Conservation (phyloP, 2,113 vertebrate species). For the Campylomormyrus tamandua region DNA sequence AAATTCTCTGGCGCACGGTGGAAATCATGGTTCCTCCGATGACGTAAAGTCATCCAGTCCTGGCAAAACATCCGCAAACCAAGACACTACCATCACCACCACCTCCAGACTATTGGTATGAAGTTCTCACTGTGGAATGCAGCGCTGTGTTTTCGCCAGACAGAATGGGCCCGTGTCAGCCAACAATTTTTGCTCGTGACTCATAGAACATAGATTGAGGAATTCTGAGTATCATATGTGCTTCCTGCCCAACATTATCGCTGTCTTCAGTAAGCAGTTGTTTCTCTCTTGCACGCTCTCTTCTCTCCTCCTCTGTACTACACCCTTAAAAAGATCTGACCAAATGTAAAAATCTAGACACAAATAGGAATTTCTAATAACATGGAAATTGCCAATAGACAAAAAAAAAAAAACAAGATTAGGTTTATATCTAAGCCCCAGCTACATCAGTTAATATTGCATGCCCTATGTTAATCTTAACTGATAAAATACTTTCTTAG, state of each 20-base stretch:
- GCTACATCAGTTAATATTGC: neutral
- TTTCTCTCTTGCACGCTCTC: neutral
- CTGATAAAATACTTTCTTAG: neutral
- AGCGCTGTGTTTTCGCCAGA: neutral
- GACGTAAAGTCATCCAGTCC: neutral
- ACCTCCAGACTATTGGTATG: neutral
- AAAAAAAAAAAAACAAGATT: neutral
- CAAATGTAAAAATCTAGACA: neutral
- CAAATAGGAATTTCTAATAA: neutral
- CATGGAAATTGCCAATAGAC: neutral
- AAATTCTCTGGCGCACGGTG: neutral
- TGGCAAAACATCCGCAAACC: neutral
- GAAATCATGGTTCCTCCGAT: neutral
- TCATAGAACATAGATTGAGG: neutral
- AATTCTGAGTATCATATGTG: neutral
- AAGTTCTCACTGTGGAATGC: neutral
- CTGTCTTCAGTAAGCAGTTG: neutral
- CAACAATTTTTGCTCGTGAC: neutral
- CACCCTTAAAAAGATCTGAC: neutral
- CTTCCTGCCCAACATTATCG: neutral
- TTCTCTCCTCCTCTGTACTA: neutral
- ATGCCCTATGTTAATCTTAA: neutral
- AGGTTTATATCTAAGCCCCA: neutral
- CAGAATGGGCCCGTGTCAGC: neutral
- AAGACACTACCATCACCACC: neutral